These are phyloP conservation scores for Hyalella azteca DNA, from an alignment of 2,888 invertebrate species.

Conservation along the genomic window DNA sequence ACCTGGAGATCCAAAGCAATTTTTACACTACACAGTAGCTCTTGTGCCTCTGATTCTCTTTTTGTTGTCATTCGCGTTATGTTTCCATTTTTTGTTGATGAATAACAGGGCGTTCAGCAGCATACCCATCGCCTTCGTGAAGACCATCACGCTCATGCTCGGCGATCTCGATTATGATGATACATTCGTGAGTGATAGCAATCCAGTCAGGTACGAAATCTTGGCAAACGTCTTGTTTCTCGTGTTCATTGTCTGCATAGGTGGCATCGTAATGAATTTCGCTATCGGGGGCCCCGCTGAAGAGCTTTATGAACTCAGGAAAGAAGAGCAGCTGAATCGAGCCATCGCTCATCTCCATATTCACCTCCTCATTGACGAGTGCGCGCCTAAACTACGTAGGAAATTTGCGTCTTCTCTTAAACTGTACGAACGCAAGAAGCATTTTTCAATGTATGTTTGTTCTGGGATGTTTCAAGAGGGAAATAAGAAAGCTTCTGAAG, in stretches of 20 bases:
- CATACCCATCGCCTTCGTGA: constrained; percentile 38
- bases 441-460: not conserved
- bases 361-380: not conserved
- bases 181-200: constrained; percentile 27
- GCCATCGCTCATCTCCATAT: not conserved
- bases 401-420: not conserved
- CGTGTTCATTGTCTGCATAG: constrained; percentile 40
- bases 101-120: constrained; percentile 25
- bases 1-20: not conserved
- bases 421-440: not conserved
- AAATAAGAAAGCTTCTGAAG: not conserved
- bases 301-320: not conserved
- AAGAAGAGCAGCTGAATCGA: not conserved
- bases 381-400: not conserved
- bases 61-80: constrained; percentile 32
- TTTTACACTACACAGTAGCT: not conserved
- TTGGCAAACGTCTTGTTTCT: constrained; percentile 41
- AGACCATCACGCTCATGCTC: constrained; percentile 45
- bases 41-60: not conserved
- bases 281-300: not conserved
- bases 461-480: not conserved
- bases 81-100: constrained; percentile 40
- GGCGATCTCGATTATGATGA: constrained; percentile 45
- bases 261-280: constrained; percentile 33
- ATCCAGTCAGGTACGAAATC: constrained; percentile 26